Base-by-base conservation (phyloP, 2,113 vertebrate species). In the Cephalopterus ornatus region DNA sequence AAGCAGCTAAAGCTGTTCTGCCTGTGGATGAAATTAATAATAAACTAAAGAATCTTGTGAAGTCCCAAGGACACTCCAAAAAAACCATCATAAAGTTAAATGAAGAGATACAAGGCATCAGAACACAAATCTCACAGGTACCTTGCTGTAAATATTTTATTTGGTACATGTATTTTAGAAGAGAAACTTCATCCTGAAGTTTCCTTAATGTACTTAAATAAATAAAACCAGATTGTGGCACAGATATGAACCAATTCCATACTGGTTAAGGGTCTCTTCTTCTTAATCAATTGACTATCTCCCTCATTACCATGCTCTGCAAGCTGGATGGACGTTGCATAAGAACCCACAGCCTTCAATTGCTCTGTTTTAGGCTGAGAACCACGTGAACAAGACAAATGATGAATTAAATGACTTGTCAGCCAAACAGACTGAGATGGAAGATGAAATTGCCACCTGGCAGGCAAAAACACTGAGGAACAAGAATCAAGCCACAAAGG, bases 391-490 rank as follows among this genome's bases (percentile, higher is more conserved):
- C 14, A 73, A 94, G 61, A 93, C 91, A 5, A 97, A 97, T 2
- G 18, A 85, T 3, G 56, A 92, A 19, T 94, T 98, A 62, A 92
- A 98, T 68, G 85, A 95, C 37, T 62, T 97, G 59, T 93, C 91
- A 89, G 86, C 90, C 88, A 95, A 73, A 17, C 85, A 95, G n/a
- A 95, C 93, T 50, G 78, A 84, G 42, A 66, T 99, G 50, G 87
- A 96, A 65, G 63, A 97, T 3, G 93, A 97, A 86, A 97, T 97
- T 24, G 47, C 98, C 58, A 88, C 59, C 50, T 55, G 99, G 92
- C 97, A 95, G 73, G 96, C 92, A 44, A 98, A 98, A 93, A 97
- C 66, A 5, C 94, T 97, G 50, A 96, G 93, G 93, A 99, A 97
- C 72, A 89, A 46, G 87, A 95, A 97, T 30, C 92, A 92, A 56